phyloP scores from a whole-genome alignment of 2,888 invertebrate genomes.

The Automeris io region DNA sequence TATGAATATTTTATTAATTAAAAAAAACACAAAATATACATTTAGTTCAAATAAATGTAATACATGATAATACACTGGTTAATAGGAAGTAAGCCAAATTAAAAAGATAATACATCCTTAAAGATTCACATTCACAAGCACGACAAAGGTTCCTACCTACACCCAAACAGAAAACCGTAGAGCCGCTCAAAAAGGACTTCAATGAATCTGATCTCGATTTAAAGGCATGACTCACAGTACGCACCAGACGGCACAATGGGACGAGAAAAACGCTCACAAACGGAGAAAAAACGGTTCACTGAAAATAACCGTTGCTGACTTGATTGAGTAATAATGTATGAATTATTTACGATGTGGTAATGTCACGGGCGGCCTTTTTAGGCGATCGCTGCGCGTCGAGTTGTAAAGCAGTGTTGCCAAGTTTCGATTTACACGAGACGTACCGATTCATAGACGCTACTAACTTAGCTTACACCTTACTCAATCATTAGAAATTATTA shows the following conservation, averaged over 20 bases:
- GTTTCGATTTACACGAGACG: too few relatives aligned
- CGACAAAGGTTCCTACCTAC: neutral
- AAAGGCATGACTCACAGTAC: constrained; percentile 14
- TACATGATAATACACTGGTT: too few relatives aligned
- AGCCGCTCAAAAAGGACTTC: neutral
- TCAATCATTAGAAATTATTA: too few relatives aligned
- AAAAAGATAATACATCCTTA: too few relatives aligned
- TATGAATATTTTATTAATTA: too few relatives aligned
- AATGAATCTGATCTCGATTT: neutral
- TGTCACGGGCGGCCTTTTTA: constrained; percentile 53
- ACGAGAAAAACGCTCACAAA: constrained; percentile 43
- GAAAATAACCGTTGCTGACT: constrained; percentile 56
- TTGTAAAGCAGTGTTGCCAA: neutral
- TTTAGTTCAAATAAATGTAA: too few relatives aligned
- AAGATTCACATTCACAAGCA: too few relatives aligned
- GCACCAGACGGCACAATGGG: constrained; percentile 54
- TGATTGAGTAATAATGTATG: constrained; percentile 72
- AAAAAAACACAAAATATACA: too few relatives aligned
- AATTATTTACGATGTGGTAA: constrained; percentile 73
- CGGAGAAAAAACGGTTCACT: constrained; percentile 40
- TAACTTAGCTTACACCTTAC: too few relatives aligned
- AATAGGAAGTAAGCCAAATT: too few relatives aligned
- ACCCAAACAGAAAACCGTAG: neutral
- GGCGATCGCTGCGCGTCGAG: constrained; percentile 25
- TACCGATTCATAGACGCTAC: too few relatives aligned